phyloP scores from a whole-genome alignment of 2,113 vertebrate genomes.

The Petrocephalus zakoni region DNA sequence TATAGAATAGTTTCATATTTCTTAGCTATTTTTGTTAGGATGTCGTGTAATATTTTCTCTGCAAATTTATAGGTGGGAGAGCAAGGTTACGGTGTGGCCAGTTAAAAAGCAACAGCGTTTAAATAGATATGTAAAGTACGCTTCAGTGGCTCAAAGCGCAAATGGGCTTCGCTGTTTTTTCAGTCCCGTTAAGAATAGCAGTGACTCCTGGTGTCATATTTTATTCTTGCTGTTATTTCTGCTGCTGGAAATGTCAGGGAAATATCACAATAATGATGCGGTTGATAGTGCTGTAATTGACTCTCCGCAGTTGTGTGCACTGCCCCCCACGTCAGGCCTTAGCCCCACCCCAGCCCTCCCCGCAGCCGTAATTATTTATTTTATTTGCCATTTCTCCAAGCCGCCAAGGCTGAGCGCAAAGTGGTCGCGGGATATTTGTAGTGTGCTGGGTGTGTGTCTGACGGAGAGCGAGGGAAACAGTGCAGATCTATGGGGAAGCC shows the following conservation, averaged over 20 bases:
- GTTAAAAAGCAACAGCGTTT: not conserved
- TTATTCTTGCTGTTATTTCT: not conserved
- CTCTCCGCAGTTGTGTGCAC: not conserved
- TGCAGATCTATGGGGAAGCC: not conserved
- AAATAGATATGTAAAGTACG: conserved; percentile 14
- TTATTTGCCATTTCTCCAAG: not conserved
- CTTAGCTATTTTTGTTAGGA: conserved; percentile 11
- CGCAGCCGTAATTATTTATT: not conserved
- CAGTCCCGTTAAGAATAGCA: conserved; percentile 4
- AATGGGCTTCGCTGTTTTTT: not conserved
- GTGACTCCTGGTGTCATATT: not conserved
- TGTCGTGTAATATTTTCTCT: not conserved
- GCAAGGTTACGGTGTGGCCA: not conserved
- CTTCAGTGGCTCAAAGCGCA: not conserved
- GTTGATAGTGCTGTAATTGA: conserved; percentile 7
- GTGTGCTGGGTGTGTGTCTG: not conserved
- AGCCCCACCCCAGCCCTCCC: not conserved
- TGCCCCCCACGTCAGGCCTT: not conserved
- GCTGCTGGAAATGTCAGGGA: conserved; percentile 14
- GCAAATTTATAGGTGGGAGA: not conserved
- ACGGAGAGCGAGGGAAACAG: not conserved
- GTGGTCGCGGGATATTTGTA: not conserved
- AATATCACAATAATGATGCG: conserved; percentile 7
- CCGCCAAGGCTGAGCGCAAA: not conserved
- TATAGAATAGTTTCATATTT: not conserved